Percentiles rank a stretch among this genome's conserved stretches.
Evolutionary conservation across 1,140 invertebrate genomes (phyloP).

Genomic region (Musca vetustissima): DNA sequence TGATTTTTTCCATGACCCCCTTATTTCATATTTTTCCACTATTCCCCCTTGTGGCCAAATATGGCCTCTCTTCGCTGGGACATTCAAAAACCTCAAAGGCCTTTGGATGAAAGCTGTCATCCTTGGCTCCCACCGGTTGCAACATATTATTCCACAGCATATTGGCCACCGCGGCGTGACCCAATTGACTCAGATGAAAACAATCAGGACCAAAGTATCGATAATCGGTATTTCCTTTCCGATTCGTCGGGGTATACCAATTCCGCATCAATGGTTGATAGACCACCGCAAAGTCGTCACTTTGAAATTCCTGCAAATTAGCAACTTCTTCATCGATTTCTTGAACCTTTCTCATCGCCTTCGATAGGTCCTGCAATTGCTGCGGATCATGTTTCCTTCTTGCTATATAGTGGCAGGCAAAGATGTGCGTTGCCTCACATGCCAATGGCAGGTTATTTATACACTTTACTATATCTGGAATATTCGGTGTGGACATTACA

Average conservation of each 20-base stretch:
- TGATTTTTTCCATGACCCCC: too few relatives aligned
- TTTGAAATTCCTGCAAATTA: slow-evolving; percentile 4
- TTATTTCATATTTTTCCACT: neutral
- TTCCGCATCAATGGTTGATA: neutral
- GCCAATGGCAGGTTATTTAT: neutral
- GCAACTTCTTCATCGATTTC: slow-evolving; percentile 3
- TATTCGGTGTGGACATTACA: neutral
- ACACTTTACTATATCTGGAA: neutral
- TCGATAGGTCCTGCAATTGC: neutral
- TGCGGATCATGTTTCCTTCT: too few relatives aligned
- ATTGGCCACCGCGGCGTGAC: neutral
- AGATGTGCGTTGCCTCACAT: too few relatives aligned
- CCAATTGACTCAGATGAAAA: slow-evolving; percentile 9
- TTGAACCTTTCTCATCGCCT: neutral
- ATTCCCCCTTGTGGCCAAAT: neutral
- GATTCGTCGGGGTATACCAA: neutral
- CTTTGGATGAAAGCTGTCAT: neutral
- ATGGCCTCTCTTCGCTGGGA: neutral
- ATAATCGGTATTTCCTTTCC: neutral
- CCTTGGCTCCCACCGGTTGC: neutral
- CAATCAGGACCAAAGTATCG: slow-evolving; percentile 4
- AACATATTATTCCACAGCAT: slow-evolving; percentile 11
- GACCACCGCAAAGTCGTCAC: neutral
- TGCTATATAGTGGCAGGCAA: too few relatives aligned
- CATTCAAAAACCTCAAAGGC: neutral